Evolutionary conservation across 2,797 vertebrate genomes (phyloP).

Genomic region (Artibeus jamaicensis): DNA sequence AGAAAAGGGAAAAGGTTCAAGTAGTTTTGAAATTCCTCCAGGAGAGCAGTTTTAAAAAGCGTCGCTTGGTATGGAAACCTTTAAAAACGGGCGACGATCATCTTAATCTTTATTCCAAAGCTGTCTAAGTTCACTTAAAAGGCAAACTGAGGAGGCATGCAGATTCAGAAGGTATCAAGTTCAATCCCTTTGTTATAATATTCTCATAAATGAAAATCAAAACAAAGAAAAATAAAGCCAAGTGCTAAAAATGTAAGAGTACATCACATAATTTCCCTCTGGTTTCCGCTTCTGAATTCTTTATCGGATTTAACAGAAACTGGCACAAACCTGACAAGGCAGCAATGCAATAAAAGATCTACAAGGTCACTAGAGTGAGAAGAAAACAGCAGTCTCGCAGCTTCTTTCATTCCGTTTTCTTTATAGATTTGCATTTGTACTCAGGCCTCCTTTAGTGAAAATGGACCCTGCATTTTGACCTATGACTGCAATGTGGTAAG

Average conservation of each 20-base stretch:
- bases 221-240: conserved; percentile 73
- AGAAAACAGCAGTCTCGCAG: conserved; percentile 66
- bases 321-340: conserved; percentile 68
- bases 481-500: not conserved
- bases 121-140: conserved; percentile 10
- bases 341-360: conserved; percentile 73
- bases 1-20: not conserved
- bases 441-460: not conserved
- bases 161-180: not conserved
- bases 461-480: conserved; percentile 23
- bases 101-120: conserved; percentile 46
- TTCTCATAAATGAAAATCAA: conserved; percentile 67
- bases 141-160: not conserved
- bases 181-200: conserved; percentile 22
- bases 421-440: conserved; percentile 30
- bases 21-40: not conserved
- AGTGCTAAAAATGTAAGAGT: conserved; percentile 64
- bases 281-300: conserved; percentile 81
- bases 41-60: conserved; percentile 4
- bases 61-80: not conserved
- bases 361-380: conserved; percentile 22
- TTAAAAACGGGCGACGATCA: not conserved
- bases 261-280: conserved; percentile 69
- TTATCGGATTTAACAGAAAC: conserved; percentile 73
- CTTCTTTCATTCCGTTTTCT: not conserved